A percentile compares a stretch with the other conserved stretches of the same genome.
These are phyloP conservation scores for Psittacus erithacus DNA, from an alignment of 2,113 vertebrate species.

Conservation along the genomic window DNA sequence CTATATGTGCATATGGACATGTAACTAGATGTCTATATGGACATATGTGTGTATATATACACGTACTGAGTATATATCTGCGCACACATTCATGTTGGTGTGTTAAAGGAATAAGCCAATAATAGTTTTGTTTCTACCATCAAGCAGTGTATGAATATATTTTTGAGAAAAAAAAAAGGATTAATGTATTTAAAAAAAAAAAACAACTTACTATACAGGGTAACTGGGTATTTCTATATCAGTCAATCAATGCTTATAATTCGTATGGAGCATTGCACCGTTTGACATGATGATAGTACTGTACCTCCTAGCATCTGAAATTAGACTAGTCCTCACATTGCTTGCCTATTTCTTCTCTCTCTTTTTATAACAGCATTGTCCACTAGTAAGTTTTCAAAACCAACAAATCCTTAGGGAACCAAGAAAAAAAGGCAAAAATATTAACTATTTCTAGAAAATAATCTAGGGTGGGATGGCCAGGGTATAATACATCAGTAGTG, in stretches of 20 bases:
- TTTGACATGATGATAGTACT: slow-evolving; percentile 70
- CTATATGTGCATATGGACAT: slow-evolving; percentile 63
- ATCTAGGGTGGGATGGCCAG: slow-evolving; percentile 64
- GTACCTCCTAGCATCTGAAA: slow-evolving; percentile 69
- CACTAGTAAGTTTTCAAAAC: slow-evolving; percentile 69
- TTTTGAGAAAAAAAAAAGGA: slow-evolving; percentile 62
- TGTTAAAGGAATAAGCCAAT: slow-evolving; percentile 83
- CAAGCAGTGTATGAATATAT: slow-evolving; percentile 70
- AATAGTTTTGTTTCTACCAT: slow-evolving; percentile 76
- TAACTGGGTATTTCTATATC: slow-evolving; percentile 78
- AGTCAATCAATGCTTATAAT: slow-evolving; percentile 66
- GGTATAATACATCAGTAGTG: slow-evolving; percentile 73
- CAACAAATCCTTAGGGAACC: slow-evolving; percentile 59
- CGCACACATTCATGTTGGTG: slow-evolving; percentile 66
- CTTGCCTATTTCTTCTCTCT: slow-evolving; percentile 78
- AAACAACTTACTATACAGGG: slow-evolving; percentile 74
- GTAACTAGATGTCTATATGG: slow-evolving; percentile 48
- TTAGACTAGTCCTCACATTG: slow-evolving; percentile 71
- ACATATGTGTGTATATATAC: slow-evolving; percentile 62
- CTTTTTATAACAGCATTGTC: slow-evolving; percentile 70
- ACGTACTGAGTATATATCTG: slow-evolving; percentile 34
- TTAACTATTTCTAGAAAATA: slow-evolving; percentile 66
- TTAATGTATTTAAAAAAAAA: slow-evolving; percentile 60
- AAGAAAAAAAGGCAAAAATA: slow-evolving; percentile 52
- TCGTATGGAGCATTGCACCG: slow-evolving; percentile 63